These are phyloP conservation scores for Lutraria rhynchaena DNA, from an alignment of 1,140 invertebrate genomes.

Conservation along the genomic window DNA sequence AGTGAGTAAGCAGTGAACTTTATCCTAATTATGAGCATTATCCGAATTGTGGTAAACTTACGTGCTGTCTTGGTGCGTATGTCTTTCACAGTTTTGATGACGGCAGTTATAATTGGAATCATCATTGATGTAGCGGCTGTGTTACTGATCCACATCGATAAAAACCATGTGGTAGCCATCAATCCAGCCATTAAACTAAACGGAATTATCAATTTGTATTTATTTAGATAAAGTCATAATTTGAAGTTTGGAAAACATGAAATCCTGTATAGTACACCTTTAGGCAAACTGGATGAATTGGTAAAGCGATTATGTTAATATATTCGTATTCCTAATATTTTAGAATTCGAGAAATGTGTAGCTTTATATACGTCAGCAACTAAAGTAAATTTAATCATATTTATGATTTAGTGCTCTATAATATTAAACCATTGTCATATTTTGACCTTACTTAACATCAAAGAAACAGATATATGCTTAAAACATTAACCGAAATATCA, in stretches of 20 bases:
- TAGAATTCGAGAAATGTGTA: too few species aligned
- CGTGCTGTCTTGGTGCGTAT: slow-evolving; percentile 1
- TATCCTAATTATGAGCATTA: too few species aligned
- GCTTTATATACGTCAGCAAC: too few species aligned
- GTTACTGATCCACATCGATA: slow-evolving; percentile 81
- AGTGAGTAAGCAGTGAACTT: too few species aligned
- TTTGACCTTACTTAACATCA: too few species aligned
- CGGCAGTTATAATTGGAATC: slow-evolving; percentile 79
- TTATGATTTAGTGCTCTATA: too few species aligned
- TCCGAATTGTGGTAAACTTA: too few species aligned
- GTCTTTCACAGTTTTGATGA: slow-evolving; percentile 58
- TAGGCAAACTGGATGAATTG: neutral
- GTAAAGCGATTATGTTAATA: neutral
- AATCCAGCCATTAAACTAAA: slow-evolving; percentile 75
- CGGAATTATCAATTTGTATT: slow-evolving; percentile 1
- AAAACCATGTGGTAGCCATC: slow-evolving; percentile 75
- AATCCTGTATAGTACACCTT: neutral
- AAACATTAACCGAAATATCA: too few species aligned
- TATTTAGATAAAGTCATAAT: neutral
- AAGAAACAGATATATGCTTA: too few species aligned
- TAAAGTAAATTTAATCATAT: too few species aligned
- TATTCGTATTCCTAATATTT: too few species aligned
- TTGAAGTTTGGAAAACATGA: neutral
- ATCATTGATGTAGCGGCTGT: slow-evolving; percentile 81
- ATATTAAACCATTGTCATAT: too few species aligned